These are phyloP conservation scores for Steatornis caripensis DNA, from an alignment of 2,113 vertebrate genomes.

Conservation along the genomic window DNA sequence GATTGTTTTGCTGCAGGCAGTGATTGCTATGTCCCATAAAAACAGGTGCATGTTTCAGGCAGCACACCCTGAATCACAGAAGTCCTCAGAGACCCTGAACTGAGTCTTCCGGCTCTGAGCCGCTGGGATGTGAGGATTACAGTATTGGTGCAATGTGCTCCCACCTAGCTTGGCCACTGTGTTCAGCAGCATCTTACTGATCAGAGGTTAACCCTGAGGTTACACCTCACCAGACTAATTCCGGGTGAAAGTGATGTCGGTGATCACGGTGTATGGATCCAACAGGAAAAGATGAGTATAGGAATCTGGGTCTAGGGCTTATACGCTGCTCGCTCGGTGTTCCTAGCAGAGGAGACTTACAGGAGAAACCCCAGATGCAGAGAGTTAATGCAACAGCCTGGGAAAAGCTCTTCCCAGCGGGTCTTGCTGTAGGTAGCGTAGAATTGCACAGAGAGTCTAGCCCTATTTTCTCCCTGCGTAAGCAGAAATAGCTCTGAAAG, in stretches of 20 bases:
- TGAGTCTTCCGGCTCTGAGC: neutral
- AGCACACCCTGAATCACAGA: neutral
- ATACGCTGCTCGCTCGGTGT: rapidly evolving
- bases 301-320: neutral
- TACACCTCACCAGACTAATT: neutral
- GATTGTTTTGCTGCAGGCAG: neutral
- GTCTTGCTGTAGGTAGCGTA: neutral
- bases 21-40: neutral
- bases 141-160: neutral
- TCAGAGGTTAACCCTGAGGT: neutral
- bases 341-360: neutral
- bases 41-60: neutral
- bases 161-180: neutral
- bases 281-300: neutral
- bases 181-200: neutral
- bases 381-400: neutral
- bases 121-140: neutral
- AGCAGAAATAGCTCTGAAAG: slow-evolving; percentile 14
- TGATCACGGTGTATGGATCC: neutral
- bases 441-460: neutral
- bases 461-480: neutral
- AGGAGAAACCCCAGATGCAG: neutral
- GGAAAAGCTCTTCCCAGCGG: neutral
- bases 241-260: neutral
- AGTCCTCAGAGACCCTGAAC: neutral